Evolutionary conservation across 2,888 invertebrate species (phyloP).

Genomic region (Drosophila glabriapex): DNA sequence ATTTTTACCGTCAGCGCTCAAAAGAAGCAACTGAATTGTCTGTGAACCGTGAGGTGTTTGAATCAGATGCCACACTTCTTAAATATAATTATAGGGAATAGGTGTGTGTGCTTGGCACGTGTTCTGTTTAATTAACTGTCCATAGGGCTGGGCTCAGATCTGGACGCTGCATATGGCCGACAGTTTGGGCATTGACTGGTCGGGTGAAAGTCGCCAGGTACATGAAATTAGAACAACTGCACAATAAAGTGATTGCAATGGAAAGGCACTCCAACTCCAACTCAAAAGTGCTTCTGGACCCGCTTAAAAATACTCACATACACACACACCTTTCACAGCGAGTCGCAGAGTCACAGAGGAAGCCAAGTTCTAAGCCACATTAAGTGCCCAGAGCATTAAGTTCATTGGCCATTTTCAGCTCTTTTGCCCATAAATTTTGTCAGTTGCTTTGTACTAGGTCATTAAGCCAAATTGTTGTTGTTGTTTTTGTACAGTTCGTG

Average conservation of each 20-base stretch:
- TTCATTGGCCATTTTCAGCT: constrained; percentile 56
- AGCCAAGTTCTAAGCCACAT: constrained; percentile 50
- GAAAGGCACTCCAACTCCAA: constrained; percentile 43
- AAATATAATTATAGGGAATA: constrained; percentile 12
- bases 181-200: constrained; percentile 11
- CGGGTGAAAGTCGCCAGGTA: constrained; percentile 57
- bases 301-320: constrained; percentile 11
- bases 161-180: constrained; percentile 25
- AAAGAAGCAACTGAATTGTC: constrained; percentile 50
- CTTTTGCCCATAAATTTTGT: constrained; percentile 51
- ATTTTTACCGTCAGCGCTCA: constrained; percentile 18
- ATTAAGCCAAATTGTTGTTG: constrained; percentile 61
- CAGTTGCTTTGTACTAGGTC: constrained; percentile 51
- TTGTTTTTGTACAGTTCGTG: constrained; percentile 43
- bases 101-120: constrained; percentile 34
- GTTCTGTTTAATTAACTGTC: constrained; percentile 48
- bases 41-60: constrained; percentile 11
- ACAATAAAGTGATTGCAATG: constrained; percentile 66
- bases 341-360: constrained; percentile 1
- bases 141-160: constrained; percentile 7
- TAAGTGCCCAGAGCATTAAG: constrained; percentile 41
- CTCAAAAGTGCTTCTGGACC: constrained; percentile 21
- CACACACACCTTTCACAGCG: constrained; percentile 50
- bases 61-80: constrained; percentile 11
- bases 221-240: constrained; percentile 64